Evolutionary conservation across 2,888 invertebrate genomes (phyloP), one percentile per base, ranked within the genome.

Genomic region (Disparrhopalites patrizii): DNA sequence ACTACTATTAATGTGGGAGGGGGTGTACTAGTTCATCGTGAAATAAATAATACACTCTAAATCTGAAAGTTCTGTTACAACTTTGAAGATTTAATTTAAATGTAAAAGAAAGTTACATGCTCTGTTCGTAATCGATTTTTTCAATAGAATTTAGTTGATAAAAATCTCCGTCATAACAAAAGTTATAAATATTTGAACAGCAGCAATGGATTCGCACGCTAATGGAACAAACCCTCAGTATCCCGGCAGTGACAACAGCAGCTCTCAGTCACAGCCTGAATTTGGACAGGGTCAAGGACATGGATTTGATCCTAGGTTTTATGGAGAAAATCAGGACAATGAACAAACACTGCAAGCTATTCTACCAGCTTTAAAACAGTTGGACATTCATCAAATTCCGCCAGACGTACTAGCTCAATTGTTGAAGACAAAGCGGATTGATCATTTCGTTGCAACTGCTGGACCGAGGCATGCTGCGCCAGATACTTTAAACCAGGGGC

Each of bases 311-410:
- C 64, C 64, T 7, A 18, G 57, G 27, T 64, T 64, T 56, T 64
- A 64, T 33, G 43, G 43, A 30, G 50, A 56, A 25, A 13, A 33
- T 3, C 50, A n/a, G 8, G 43, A 60, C 13, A 30, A 47, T 66
- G 62, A 65, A 15, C 30, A 60, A 18, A 31, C 64, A 18, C 54
- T 66, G n/a, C 52, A 68, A 38, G 70, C 68, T n/a, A 28, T 71
- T 3, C 51, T 71, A 3, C 63, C 69, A 1, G 66, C 69, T 10
- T 54, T 73, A 7, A 67, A 71, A 40, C 64, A 67, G 23, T 67
- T 71, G n/a, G 64, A 73, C 51, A 60, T 70, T 28, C 67, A 69
- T 57, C 66, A 70, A 56, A 67, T 73, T 28, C 73, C 73, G 3
- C 68, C 71, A 30, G 73, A 73, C 65, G 67, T 71, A 5, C 47